These are phyloP conservation scores for Falco punctatus DNA, from an alignment of 2,113 vertebrate genomes.

Conservation along the genomic window DNA sequence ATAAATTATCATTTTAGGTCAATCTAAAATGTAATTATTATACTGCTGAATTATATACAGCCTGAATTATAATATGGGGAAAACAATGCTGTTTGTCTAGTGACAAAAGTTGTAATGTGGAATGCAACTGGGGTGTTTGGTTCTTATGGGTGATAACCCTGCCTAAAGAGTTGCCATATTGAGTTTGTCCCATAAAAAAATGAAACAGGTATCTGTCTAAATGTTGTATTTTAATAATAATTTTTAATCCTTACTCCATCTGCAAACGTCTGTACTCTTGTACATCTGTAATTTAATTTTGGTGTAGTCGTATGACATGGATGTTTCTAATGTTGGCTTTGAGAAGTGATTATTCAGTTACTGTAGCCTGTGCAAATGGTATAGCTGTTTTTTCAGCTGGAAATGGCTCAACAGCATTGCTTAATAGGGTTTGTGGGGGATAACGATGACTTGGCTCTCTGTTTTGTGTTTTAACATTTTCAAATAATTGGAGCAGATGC, in stretches of 20 bases:
- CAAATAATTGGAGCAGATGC: neutral
- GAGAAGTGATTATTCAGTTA: neutral
- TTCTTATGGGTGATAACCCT: neutral
- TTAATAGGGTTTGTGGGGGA: neutral
- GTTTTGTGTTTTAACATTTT: neutral
- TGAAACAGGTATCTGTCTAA: neutral
- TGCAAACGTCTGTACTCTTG: neutral
- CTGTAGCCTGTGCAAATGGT: neutral
- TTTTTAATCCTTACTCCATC: neutral
- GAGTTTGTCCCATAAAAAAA: neutral
- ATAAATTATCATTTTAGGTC: neutral
- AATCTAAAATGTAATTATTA: neutral
- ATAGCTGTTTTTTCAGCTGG: conserved; percentile 23
- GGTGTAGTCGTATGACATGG: neutral
- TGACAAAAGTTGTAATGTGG: neutral
- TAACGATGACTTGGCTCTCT: neutral
- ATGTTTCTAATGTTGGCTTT: neutral
- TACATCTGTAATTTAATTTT: neutral
- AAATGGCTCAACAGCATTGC: neutral
- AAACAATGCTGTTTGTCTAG: neutral
- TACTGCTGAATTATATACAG: neutral
- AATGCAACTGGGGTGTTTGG: neutral
- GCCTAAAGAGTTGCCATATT: neutral
- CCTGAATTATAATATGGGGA: neutral
- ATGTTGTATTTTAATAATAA: neutral